These are phyloP conservation scores for Anguilla obscura DNA, from an alignment of 2,797 vertebrate genomes.

Conservation along the genomic window DNA sequence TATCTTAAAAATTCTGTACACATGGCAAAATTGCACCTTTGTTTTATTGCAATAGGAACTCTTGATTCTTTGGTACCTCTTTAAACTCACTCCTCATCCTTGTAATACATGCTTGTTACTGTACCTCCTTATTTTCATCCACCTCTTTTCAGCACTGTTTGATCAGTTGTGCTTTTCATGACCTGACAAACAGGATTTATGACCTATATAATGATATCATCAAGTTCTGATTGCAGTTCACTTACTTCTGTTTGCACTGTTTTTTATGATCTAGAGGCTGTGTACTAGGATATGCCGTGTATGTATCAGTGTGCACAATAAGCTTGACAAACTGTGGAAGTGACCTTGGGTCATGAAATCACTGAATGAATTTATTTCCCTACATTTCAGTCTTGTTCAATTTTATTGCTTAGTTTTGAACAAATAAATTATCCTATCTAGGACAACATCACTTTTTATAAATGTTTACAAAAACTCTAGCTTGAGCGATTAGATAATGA, in stretches of 20 bases:
- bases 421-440: neutral
- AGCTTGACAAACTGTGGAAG: neutral
- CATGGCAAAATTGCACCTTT: neutral
- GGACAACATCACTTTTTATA: neutral
- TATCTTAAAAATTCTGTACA: neutral
- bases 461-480: neutral
- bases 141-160: neutral
- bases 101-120: neutral
- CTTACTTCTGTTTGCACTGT: neutral
- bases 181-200: neutral
- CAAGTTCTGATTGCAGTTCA: neutral
- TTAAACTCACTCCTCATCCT: neutral
- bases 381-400: neutral
- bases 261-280: constrained; percentile 9
- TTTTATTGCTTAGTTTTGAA: neutral
- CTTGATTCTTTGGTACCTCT: neutral
- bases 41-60: neutral
- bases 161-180: neutral
- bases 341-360: constrained; percentile 19
- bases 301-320: neutral
- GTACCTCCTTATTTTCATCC: neutral
- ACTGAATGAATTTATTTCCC: constrained; percentile 3
- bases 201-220: neutral
- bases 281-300: neutral
- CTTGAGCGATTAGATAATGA: neutral